Evolutionary conservation across 1,140 invertebrate genomes (phyloP).

Genomic region (Ceratosolen fusciceps): DNA sequence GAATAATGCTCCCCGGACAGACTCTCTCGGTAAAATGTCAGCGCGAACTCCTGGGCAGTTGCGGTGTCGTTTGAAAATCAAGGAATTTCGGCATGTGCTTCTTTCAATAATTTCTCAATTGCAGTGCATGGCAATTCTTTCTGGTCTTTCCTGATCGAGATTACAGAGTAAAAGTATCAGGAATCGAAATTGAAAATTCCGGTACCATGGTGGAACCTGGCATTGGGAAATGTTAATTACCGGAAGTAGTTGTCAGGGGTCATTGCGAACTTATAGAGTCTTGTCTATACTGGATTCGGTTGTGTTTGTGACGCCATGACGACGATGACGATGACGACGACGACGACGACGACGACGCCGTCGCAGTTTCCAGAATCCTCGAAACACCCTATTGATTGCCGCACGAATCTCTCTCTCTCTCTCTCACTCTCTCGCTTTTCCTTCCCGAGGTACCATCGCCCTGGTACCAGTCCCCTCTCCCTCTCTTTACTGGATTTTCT

Average conservation of each 20-base stretch:
- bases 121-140: neutral
- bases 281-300: constrained; percentile 49
- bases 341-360: constrained; percentile 58
- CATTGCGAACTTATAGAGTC: neutral
- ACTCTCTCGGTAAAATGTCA: constrained; percentile 9
- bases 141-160: neutral
- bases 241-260: neutral
- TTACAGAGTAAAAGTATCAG: neutral
- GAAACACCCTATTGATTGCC: constrained; percentile 77
- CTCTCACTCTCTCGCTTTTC: neutral
- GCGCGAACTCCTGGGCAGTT: neutral
- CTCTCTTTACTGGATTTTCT: constrained; percentile 54
- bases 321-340: constrained; percentile 61
- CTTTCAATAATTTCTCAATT: constrained; percentile 12
- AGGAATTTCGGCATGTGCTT: neutral
- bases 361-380: constrained; percentile 73
- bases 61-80: constrained; percentile 10
- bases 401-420: constrained; percentile 49
- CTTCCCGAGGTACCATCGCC: constrained; percentile 58
- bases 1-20: too few species aligned
- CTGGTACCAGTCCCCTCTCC: constrained; percentile 63
- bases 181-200: neutral
- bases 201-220: neutral
- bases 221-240: neutral
- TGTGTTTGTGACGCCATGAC: constrained; percentile 63